Conservation (phyloP, 1,140 invertebrate genomes). For the Achatina immaculata region DNA sequence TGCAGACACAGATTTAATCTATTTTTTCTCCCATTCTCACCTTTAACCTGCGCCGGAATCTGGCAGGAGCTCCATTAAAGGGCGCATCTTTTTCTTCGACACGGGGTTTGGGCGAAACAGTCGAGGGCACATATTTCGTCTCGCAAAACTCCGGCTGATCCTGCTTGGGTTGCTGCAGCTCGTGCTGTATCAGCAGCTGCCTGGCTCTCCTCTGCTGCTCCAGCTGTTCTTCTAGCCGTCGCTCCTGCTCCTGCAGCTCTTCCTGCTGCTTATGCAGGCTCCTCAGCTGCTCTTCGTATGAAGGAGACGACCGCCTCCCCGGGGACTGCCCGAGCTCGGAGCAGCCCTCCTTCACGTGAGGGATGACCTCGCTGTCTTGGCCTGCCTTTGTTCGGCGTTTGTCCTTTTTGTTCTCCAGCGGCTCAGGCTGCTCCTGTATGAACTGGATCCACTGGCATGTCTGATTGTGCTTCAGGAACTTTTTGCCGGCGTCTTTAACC, state of each 20-base stretch:
- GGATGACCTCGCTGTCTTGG: neutral
- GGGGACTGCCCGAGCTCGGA: neutral
- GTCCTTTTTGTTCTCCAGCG: neutral
- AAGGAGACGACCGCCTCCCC: neutral
- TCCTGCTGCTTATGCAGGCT: neutral
- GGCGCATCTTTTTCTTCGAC: neutral
- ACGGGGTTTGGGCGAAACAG: neutral
- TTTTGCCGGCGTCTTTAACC: neutral
- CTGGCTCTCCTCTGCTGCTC: neutral
- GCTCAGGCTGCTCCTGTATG: neutral
- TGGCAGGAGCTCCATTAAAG: neutral
- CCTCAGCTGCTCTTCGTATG: neutral
- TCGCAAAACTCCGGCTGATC: neutral
- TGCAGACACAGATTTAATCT: too few species aligned
- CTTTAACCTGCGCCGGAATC: slow-evolving; percentile 6
- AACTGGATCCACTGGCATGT: slow-evolving; percentile 5
- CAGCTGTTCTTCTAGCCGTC: neutral
- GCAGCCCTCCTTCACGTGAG: neutral
- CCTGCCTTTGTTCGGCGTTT: neutral
- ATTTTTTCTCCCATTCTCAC: too few species aligned
- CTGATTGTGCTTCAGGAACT: neutral
- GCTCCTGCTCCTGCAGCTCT: neutral
- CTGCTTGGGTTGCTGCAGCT: neutral
- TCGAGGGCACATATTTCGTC: neutral
- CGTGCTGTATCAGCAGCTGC: neutral